Evolutionary conservation across 2,797 vertebrate genomes (phyloP), one percentile per base, ranked within the genome.

Genomic region (Propithecus deckenii): DNA sequence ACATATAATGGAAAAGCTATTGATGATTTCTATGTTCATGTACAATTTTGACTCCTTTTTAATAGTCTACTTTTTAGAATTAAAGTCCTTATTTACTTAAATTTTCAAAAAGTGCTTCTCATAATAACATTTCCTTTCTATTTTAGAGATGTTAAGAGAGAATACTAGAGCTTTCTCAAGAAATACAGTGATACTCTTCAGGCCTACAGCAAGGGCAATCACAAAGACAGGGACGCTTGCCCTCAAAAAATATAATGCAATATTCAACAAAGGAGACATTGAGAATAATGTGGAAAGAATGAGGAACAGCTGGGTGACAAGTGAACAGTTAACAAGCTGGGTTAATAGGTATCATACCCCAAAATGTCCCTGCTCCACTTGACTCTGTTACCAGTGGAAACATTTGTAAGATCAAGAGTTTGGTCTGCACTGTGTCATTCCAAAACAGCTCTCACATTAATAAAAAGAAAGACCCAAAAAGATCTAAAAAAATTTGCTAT

Each of bases 401-500:
- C 17, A 17, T 71, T 59, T 96, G 43, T 92, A 71, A 89, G 61
- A 65, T 57, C 43, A 65, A 50, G 35, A 91, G 32, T 8, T 79
- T 74, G 10, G 28, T 74, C 3, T 25, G 18, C 15, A 55, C 12
- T 79, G 28, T 50, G 50, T 22, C 48, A 89, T 83, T 89, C 65
- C n/a, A 79, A 93, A 96, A 81, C 38, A 86, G 46, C 74, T 78
- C 94, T 91, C 75, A 96, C 35, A 69, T 84, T 72, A 88, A 74
- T 81, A 72, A 93, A 92, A 85, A 92, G 71, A 61, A 94, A 79
- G 23, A 55, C 63, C 32, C 89, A 79, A 93, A 94, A 71, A 35
- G 67, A 89, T 78, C 65, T 18, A 52, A 55, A 22, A 10, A 57
- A 57, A 25, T 10, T 2, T 80, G 25, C 32, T 89, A 61, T 86